Percentiles rank a stretch among this genome's conserved stretches.
Evolutionary conservation across 2,888 invertebrate genomes (phyloP).

Genomic region (Amblyjoppa fuscipennis): DNA sequence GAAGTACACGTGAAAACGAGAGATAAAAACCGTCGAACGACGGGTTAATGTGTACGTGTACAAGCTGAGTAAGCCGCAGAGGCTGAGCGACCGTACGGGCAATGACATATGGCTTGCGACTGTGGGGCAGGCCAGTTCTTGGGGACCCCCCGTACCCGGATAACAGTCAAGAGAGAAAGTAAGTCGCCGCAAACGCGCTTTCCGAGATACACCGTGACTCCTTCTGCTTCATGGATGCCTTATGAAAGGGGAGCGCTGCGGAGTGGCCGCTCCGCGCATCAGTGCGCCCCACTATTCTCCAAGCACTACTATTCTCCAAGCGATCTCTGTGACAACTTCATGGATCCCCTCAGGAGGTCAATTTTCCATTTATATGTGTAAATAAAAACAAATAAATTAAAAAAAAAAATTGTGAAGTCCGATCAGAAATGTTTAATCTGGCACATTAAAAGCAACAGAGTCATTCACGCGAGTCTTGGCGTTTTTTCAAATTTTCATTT

Average conservation of each 20-base stretch:
- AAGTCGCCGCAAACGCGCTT: slow-evolving; percentile 52
- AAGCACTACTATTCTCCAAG: slow-evolving; percentile 71
- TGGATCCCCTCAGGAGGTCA: neutral
- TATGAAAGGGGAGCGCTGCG: slow-evolving; percentile 85
- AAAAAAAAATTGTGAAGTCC: neutral
- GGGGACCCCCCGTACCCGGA: slow-evolving; percentile 80
- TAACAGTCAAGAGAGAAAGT: slow-evolving; percentile 67
- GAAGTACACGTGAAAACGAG: neutral
- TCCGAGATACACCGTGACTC: slow-evolving; percentile 66
- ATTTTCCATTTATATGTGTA: neutral
- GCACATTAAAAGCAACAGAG: slow-evolving; percentile 70
- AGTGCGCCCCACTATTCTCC: slow-evolving; percentile 83
- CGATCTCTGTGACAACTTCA: slow-evolving; percentile 51
- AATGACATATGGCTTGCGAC: slow-evolving; percentile 71
- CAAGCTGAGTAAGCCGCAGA: neutral
- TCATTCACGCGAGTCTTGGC: neutral
- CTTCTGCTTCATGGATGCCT: slow-evolving; percentile 78
- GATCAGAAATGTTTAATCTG: neutral
- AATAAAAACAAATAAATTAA: neutral
- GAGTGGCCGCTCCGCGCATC: slow-evolving; percentile 85
- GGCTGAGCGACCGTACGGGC: slow-evolving; percentile 41
- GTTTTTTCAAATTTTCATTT: neutral
- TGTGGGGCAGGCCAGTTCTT: slow-evolving; percentile 84
- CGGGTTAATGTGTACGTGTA: neutral
- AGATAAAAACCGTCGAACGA: neutral